These are phyloP conservation scores for Suncus etruscus DNA, from an alignment of 2,113 vertebrate genomes.

Conservation along the genomic window DNA sequence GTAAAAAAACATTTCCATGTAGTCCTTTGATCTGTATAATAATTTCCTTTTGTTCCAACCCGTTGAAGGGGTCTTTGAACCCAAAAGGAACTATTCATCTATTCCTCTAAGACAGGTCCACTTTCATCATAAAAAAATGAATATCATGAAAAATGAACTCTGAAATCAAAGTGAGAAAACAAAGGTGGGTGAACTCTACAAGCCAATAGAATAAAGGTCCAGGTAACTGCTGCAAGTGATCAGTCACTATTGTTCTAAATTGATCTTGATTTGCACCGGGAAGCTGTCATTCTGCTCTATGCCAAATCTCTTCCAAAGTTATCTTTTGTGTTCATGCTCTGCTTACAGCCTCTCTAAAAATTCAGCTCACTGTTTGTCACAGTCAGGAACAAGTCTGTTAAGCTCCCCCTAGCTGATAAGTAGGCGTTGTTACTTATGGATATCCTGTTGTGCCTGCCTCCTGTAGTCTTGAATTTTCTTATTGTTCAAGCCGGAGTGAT, in stretches of 20 bases:
- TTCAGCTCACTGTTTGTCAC: constrained; percentile 85
- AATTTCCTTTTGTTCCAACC: constrained; percentile 88
- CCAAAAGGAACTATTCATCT: constrained; percentile 81
- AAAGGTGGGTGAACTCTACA: constrained; percentile 84
- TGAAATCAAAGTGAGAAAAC: constrained; percentile 85
- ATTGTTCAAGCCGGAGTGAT: constrained; percentile 87
- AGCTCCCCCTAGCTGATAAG: constrained; percentile 85
- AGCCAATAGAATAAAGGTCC: constrained; percentile 78
- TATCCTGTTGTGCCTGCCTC: constrained; percentile 87
- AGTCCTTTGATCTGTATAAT: constrained; percentile 87
- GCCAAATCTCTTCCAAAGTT: constrained; percentile 74
- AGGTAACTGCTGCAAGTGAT: constrained; percentile 81
- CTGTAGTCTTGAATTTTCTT: constrained; percentile 85
- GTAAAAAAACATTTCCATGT: constrained; percentile 85
- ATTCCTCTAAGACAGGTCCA: constrained; percentile 83
- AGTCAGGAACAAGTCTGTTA: constrained; percentile 83
- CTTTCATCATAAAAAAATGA: constrained; percentile 87
- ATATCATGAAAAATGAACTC: constrained; percentile 86
- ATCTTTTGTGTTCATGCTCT: constrained; percentile 77
- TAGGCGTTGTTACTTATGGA: constrained; percentile 86
- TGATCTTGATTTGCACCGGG: constrained; percentile 81
- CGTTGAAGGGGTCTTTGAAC: constrained; percentile 87
- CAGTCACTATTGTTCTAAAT: constrained; percentile 84
- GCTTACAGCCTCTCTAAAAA: constrained; percentile 78
- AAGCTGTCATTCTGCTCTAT: constrained; percentile 30